A percentile compares a stretch with the other conserved stretches of the same genome.
Conservation (phyloP, 53 echinoderm and acorn worm genomes). For the Actinopyga echinites region DNA sequence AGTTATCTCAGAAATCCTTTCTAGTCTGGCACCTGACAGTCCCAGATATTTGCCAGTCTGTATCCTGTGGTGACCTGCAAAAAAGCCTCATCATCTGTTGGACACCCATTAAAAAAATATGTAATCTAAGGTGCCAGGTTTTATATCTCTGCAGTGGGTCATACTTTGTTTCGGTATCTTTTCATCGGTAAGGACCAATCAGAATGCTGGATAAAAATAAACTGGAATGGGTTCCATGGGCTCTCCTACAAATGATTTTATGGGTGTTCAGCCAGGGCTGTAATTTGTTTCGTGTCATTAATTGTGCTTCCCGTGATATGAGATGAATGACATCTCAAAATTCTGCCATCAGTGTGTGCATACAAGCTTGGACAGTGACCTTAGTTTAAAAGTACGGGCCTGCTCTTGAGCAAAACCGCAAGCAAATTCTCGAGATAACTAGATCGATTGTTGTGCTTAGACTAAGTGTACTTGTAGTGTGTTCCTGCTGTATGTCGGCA, state of each 20-base stretch:
- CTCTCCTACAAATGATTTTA: too few relatives aligned
- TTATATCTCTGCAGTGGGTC: conserved; percentile 14
- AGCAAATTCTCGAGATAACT: conserved; percentile 21
- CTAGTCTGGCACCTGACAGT: too few relatives aligned
- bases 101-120: conserved; percentile 22
- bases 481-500: too few relatives aligned
- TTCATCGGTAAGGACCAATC: background rate
- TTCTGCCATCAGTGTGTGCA: too few relatives aligned
- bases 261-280: too few relatives aligned
- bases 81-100: background rate
- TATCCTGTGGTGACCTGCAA: background rate
- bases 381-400: too few relatives aligned
- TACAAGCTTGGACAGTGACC: too few relatives aligned
- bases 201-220: conserved; percentile 12
- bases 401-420: conserved; percentile 1
- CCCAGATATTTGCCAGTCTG: too few relatives aligned
- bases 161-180: background rate
- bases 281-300: conserved; percentile 31
- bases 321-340: too few relatives aligned
- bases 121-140: conserved; percentile 23
- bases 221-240: background rate
- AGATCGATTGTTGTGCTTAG: too few relatives aligned
- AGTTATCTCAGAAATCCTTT: too few relatives aligned
- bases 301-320: background rate
- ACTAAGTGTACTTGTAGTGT: too few relatives aligned